Conservation (phyloP, 2,888 invertebrate genomes). For the Gerris lacustris region DNA sequence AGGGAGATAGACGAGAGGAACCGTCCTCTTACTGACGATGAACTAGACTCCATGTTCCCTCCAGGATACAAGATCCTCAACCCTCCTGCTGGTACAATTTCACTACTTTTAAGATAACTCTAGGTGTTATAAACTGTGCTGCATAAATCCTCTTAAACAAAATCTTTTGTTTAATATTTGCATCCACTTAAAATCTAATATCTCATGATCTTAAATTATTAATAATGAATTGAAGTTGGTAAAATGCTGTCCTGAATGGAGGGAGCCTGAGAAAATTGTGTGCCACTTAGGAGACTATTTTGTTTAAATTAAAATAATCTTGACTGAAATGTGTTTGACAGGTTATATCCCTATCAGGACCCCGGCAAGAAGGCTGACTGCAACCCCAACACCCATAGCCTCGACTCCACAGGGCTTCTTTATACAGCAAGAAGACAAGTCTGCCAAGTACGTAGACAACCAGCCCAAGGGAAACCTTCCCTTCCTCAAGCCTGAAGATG, state of each 20-base stretch:
- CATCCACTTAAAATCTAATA: too few relatives aligned
- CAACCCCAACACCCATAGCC: slow-evolving; percentile 94
- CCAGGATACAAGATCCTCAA: slow-evolving; percentile 94
- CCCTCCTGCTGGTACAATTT: slow-evolving; percentile 64
- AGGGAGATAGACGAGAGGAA: slow-evolving; percentile 97
- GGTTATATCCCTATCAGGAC: slow-evolving; percentile 93
- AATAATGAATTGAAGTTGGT: too few relatives aligned
- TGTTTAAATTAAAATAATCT: too few relatives aligned
- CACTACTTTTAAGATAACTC: background rate
- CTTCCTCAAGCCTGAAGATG: slow-evolving; percentile 98
- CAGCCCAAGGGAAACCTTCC: slow-evolving; percentile 97
- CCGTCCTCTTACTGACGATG: slow-evolving; percentile 90
- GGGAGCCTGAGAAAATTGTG: too few relatives aligned
- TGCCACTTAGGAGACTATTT: too few relatives aligned
- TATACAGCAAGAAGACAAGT: slow-evolving; percentile 80
- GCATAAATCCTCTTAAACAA: too few relatives aligned
- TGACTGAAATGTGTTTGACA: slow-evolving; percentile 27
- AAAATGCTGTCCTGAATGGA: too few relatives aligned
- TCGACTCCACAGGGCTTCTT: slow-evolving; percentile 88
- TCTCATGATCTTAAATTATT: too few relatives aligned
- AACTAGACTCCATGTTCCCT: slow-evolving; percentile 93
- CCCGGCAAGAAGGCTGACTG: slow-evolving; percentile 91
- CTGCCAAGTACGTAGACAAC: slow-evolving; percentile 80
- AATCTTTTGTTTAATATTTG: too few relatives aligned
- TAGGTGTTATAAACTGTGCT: too few relatives aligned